phyloP scores from a whole-genome alignment of 1,140 invertebrate genomes.

The Bilobella aurantiaca region DNA sequence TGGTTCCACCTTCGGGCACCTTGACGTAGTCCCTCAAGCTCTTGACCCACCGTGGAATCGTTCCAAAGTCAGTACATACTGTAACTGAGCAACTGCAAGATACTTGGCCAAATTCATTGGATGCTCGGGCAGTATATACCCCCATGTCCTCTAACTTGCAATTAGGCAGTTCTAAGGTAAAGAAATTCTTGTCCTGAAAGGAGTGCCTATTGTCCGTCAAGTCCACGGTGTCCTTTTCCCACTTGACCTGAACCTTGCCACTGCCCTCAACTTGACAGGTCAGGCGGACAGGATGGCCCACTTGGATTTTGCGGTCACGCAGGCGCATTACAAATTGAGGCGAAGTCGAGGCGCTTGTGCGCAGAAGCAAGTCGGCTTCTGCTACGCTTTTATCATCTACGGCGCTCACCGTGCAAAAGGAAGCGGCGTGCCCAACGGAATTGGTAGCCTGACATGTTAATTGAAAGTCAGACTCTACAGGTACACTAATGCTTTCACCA shows the following conservation, averaged over 20 bases:
- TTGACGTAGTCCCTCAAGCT: conserved; percentile 50
- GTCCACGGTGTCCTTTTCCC: conserved; percentile 62
- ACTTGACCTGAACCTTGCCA: conserved; percentile 60
- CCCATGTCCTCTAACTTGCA: conserved; percentile 69
- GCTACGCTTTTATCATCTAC: conserved; percentile 59
- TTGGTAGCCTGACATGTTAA: conserved; percentile 70
- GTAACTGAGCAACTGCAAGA: conserved; percentile 62
- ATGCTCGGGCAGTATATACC: conserved; percentile 64
- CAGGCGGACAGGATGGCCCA: conserved; percentile 69
- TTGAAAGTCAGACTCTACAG: conserved; percentile 7
- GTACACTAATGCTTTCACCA: background rate
- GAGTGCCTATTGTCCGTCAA: conserved; percentile 46
- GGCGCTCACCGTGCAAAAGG: conserved; percentile 67
- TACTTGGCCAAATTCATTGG: conserved; percentile 69
- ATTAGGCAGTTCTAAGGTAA: conserved; percentile 70
- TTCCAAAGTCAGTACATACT: conserved; percentile 46
- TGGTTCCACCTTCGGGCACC: conserved; percentile 49
- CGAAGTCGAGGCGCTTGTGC: conserved; percentile 37
- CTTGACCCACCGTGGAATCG: conserved; percentile 63
- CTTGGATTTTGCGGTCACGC: conserved; percentile 66
- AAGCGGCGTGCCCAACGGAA: conserved; percentile 64
- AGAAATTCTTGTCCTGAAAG: conserved; percentile 54
- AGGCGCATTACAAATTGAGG: conserved; percentile 80
- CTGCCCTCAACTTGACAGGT: conserved; percentile 72
- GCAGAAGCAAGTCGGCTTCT: conserved; percentile 48